Percentiles rank a stretch among this genome's conserved stretches.
Evolutionary conservation across 2,113 vertebrate species (phyloP).

Genomic region (Gasterosteus aculeatus): DNA sequence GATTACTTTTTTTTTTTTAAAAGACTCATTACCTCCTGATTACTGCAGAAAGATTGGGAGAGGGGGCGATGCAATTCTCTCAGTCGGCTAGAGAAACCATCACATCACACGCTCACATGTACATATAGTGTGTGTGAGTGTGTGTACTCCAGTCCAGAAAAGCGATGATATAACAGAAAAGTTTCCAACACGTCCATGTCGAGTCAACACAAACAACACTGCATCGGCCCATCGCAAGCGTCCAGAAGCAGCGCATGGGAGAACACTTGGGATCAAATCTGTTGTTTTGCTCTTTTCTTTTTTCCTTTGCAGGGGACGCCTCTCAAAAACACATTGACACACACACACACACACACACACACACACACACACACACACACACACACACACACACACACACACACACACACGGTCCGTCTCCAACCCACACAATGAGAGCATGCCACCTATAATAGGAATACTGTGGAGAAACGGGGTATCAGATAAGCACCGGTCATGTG

Average conservation of each 20-base stretch:
- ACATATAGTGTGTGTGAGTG: background rate
- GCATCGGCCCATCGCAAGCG: background rate
- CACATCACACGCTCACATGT: constrained; percentile 56
- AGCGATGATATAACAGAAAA: constrained; percentile 63
- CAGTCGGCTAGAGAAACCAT: constrained; percentile 34
- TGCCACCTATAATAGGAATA: background rate
- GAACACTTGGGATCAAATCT: background rate
- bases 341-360: background rate
- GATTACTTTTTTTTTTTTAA: no score
- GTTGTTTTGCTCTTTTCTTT: background rate
- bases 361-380: background rate
- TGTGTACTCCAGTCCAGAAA: constrained; percentile 42
- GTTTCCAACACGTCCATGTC: constrained; percentile 38
- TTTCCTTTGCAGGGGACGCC: background rate
- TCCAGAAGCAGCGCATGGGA: background rate
- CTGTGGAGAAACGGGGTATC: background rate
- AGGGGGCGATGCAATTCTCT: constrained; percentile 2
- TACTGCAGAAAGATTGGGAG: constrained; percentile 1
- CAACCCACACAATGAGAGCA: background rate
- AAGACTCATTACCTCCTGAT: background rate
- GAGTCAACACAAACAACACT: background rate
- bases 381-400: background rate
- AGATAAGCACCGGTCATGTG: background rate
- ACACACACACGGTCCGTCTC: background rate
- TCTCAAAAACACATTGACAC: background rate